Evolutionary conservation across 2,888 invertebrate genomes (phyloP), one percentile per base, ranked within the genome.

Genomic region (Sphaerophoria taeniata): DNA sequence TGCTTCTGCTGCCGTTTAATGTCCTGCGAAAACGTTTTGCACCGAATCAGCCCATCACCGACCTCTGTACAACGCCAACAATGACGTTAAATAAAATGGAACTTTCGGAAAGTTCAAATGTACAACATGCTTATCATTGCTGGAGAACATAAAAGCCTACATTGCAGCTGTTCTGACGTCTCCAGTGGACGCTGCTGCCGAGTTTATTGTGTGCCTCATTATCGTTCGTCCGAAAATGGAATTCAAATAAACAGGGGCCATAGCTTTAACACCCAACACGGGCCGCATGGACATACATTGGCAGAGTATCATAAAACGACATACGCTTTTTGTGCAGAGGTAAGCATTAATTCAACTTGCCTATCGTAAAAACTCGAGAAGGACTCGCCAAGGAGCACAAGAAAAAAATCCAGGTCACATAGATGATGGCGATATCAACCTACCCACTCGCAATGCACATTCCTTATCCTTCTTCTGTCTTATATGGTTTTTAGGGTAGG

Each of bases 161-260:
- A 43, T 77, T 85, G 85, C 85, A 85, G 70, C 76, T 69, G 85
- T 70, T 39, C 7, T 51, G 51, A 2, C 4, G 3, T 6, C 24
- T 16, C 7, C 49, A 7, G 49, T 39, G 43, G 43, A 43, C 12
- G 43, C 9, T 9, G 43, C 9, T 9, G 12, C 11, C 31, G 55
- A 76, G 80, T 85, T 85, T 85, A 85, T 85, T 81, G 85, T 85
- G 70, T 77, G 76, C 85, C 24, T 85, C 85, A 85, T 85, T 85
- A 85, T 85, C 69, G 73, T 60, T 85, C 73, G 81, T 63, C 81
- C 85, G 80, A 85, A 81, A 81, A 77, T 81, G 80, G 77, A 85
- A 85, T 77, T 80, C 80, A 80, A 85, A 80, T 85, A 69, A 80
- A 85, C 72, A 80, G 63, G 61, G 72, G 60, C 72, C 39, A 51